These are phyloP conservation scores for Taenioides sp. DNA, from an alignment of 2,797 vertebrate genomes.

Conservation along the genomic window DNA sequence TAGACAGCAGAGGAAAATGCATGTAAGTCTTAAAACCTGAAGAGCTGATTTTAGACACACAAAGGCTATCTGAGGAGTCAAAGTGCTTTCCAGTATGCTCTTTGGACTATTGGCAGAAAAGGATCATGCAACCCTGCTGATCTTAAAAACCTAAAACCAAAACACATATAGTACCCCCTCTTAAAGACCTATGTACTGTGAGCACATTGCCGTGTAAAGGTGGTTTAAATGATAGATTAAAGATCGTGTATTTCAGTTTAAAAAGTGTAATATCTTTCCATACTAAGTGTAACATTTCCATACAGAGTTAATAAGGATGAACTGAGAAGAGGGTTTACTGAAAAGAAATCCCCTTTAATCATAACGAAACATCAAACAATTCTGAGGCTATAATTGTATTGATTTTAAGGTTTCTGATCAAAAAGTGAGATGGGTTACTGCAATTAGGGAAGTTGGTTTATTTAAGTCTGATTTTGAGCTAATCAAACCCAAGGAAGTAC, in stretches of 20 bases:
- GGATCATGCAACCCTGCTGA: not conserved
- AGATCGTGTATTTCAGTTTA: not conserved
- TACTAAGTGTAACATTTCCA: not conserved
- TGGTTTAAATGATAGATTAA: not conserved
- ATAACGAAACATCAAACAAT: constrained; percentile 7
- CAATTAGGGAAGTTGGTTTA: constrained; percentile 12
- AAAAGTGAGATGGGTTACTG: constrained; percentile 5
- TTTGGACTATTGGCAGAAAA: not conserved
- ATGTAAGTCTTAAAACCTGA: not conserved
- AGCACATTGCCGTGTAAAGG: not conserved
- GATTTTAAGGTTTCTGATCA: constrained; percentile 20
- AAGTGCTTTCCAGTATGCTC: not conserved
- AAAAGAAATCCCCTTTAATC: not conserved
- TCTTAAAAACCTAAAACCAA: not conserved
- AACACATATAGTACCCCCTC: not conserved
- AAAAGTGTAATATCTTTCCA: not conserved
- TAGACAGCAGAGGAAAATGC: too few relatives aligned
- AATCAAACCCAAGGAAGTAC: not conserved
- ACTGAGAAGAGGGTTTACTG: not conserved
- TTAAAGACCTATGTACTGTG: not conserved
- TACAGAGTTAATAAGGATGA: not conserved
- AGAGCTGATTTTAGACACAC: not conserved
- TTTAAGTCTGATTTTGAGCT: not conserved
- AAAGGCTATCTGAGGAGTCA: not conserved
- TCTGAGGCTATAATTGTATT: not conserved